These are phyloP conservation scores for Crocallis elinguaria DNA, from an alignment of 2,888 invertebrate genomes.

Conservation along the genomic window DNA sequence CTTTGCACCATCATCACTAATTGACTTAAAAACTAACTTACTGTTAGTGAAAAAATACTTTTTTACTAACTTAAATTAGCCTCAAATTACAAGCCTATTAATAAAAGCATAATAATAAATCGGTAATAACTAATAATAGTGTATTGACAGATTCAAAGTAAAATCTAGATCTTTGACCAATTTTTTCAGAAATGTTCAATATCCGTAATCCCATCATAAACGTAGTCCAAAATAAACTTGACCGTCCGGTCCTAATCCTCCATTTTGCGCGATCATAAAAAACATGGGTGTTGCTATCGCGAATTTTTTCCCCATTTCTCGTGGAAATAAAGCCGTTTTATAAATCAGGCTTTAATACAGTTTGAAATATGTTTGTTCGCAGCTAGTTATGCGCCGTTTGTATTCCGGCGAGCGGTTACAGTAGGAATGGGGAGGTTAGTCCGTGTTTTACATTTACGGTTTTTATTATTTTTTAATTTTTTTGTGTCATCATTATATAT, in stretches of 20 bases:
- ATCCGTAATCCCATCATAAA: slow-evolving; percentile 30
- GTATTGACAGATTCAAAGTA: neutral
- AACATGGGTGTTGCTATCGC: slow-evolving; percentile 45
- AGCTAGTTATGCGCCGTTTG: slow-evolving; percentile 67
- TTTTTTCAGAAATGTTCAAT: slow-evolving; percentile 18
- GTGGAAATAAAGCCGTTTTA: slow-evolving; percentile 54
- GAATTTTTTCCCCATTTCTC: slow-evolving; percentile 51
- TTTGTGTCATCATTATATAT: neutral
- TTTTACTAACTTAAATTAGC: too few relatives aligned
- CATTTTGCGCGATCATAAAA: slow-evolving; percentile 51
- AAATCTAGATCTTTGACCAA: slow-evolving; percentile 1
- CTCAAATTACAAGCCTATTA: too few relatives aligned
- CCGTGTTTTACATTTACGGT: slow-evolving; percentile 3
- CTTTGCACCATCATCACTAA: too few relatives aligned
- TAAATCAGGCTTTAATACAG: slow-evolving; percentile 70
- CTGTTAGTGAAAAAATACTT: too few relatives aligned
- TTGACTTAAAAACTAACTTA: too few relatives aligned
- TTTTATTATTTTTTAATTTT: neutral
- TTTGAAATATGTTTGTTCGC: slow-evolving; percentile 65
- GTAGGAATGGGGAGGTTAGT: slow-evolving; percentile 29
- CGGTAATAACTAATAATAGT: too few relatives aligned
- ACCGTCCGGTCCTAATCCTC: slow-evolving; percentile 44
- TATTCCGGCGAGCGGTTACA: slow-evolving; percentile 52
- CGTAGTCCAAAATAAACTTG: slow-evolving; percentile 41
- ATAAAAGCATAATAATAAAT: too few relatives aligned